A percentile compares a stretch with the other conserved stretches of the same genome.
phyloP scores from a whole-genome alignment of 1,140 invertebrate genomes.

The Hestina assimilis region DNA sequence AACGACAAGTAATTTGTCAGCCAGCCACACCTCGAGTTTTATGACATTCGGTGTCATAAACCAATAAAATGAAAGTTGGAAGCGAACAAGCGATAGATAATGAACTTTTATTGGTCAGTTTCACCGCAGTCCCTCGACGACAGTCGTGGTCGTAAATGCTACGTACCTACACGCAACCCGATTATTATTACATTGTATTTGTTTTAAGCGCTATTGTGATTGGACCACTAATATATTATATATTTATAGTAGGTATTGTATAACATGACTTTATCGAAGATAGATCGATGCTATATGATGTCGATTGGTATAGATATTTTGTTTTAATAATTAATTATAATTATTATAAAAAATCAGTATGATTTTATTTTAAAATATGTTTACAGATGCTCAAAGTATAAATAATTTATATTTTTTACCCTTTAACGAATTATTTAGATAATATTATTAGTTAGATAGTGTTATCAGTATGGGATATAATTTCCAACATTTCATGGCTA shows the following conservation, averaged over 20 bases:
- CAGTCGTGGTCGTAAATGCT: constrained; percentile 49
- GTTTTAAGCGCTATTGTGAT: constrained; percentile 17
- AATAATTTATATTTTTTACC: too few species aligned
- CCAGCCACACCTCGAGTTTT: constrained; percentile 43
- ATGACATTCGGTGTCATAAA: constrained; percentile 59
- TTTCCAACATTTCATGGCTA: too few species aligned
- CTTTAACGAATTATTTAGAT: too few species aligned
- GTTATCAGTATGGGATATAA: too few species aligned
- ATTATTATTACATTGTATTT: constrained; percentile 14
- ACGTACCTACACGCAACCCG: constrained; percentile 31
- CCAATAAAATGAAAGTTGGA: constrained; percentile 74
- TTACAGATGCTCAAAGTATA: too few species aligned
- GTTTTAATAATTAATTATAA: too few species aligned
- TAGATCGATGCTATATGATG: too few species aligned
- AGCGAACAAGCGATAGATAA: constrained; percentile 74
- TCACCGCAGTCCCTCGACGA: constrained; percentile 60
- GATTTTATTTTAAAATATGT: too few species aligned
- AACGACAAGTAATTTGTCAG: constrained; percentile 25
- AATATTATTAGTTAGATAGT: too few species aligned
- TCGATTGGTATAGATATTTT: too few species aligned
- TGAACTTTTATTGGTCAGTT: constrained; percentile 77
- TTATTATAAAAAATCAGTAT: too few species aligned
- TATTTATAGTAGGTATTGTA: background rate
- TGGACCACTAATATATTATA: background rate
- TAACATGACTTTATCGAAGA: background rate